Evolutionary conservation across 53 echinoderm and acorn worm species (phyloP), one percentile per base, ranked within the genome.

Genomic region (Holothuria leucospilota): DNA sequence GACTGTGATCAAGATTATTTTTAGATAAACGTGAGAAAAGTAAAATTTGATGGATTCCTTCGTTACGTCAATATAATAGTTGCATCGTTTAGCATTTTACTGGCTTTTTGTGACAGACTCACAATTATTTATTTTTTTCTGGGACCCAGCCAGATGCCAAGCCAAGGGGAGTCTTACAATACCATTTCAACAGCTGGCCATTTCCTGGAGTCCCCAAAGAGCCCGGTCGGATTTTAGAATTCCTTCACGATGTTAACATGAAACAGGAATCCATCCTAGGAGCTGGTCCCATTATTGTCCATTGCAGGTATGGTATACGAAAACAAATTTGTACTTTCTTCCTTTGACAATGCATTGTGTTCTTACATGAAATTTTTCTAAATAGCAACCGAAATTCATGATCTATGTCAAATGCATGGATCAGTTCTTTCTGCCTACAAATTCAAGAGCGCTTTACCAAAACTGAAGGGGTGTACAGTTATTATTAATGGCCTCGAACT

Each of bases 151-250:
- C 70, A n/a, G 7, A 85, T 23, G 34, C 2, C 1, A 79, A 91
- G 39, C 29, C 67, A 6, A 67, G 96, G 79, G 68, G 85, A 78
- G 88, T 92, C 15, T 96, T 56, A 62, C 96, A 94, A 73, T 96
- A 92, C 84, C 96, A 96, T 77, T 96, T 96, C 82, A 96, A 96
- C 89, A 93, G 93, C 69, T 96, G 96, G 96, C 96, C 96, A 5
- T 94, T 94, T 66, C 96, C 94, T 77, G 94, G 96, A 18, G 96
- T 96, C 8, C 96, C 96, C 24, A 63, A 60, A 18, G 96, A 96
- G 39, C 96, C 96, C n/a, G 90, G 96, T 88, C 73, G 96, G 56
- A 92, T 96, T 63, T 92, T 96, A 14, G 92, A 94, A 84, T 94
- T 94, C 82, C 85, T 96, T 23, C 34, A 34, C 3, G 88, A 92